These are phyloP conservation scores for Onychorhynchus coronatus DNA, from an alignment of 2,113 vertebrate genomes.

Conservation along the genomic window DNA sequence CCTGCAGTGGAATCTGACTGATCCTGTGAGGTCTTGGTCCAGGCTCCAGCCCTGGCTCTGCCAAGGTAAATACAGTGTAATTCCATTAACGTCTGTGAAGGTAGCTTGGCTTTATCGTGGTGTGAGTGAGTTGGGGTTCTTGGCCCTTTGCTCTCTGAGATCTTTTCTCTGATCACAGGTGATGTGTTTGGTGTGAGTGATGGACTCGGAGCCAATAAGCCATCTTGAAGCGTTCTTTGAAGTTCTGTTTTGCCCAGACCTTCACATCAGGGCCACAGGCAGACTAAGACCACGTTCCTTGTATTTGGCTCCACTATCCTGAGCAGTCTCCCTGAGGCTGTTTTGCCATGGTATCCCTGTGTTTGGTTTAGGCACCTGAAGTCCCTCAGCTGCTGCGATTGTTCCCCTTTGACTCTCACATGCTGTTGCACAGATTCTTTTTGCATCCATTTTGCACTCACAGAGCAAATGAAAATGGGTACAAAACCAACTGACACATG, in stretches of 20 bases:
- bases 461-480: neutral
- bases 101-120: conserved; percentile 18
- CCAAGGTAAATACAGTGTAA: conserved; percentile 32
- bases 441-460: neutral
- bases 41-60: neutral
- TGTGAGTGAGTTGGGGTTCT: conserved; percentile 14
- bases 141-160: neutral
- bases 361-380: conserved; percentile 16
- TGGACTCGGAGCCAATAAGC: conserved; percentile 4
- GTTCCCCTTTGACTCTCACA: neutral
- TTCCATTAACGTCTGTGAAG: neutral
- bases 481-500: neutral
- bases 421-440: neutral
- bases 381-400: neutral
- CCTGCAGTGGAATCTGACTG: neutral
- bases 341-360: neutral
- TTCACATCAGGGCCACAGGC: neutral
- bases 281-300: neutral
- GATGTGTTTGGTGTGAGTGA: neutral
- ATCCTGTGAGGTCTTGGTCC: conserved; percentile 52
- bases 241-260: neutral
- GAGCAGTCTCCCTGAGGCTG: neutral
- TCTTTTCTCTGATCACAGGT: neutral
- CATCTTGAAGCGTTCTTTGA: conserved; percentile 44
- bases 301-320: neutral